Evolutionary conservation across 2,888 invertebrate species (phyloP).

Genomic region (Pammene aurita): DNA sequence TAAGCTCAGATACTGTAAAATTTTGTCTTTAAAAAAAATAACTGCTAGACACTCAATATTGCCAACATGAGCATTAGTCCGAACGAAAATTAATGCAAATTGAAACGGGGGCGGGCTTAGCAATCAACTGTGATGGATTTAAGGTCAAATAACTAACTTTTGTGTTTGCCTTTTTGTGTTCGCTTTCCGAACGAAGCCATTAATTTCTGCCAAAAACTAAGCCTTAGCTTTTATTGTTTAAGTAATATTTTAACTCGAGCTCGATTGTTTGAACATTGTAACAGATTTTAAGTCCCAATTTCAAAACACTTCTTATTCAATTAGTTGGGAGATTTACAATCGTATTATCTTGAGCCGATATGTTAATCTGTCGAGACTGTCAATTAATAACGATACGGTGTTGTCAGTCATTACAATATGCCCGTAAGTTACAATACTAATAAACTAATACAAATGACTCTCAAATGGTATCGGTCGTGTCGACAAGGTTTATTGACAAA

Average conservation of each 20-base stretch:
- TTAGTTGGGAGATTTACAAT: constrained; percentile 29
- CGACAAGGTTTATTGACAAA: constrained; percentile 40
- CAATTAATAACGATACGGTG: constrained; percentile 35
- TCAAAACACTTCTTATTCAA: constrained; percentile 30
- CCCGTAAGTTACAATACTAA: constrained; percentile 34
- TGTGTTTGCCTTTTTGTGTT: constrained; percentile 48
- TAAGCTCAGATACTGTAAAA: too few species aligned
- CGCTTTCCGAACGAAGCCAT: constrained; percentile 42
- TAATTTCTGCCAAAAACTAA: constrained; percentile 51
- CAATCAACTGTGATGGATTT: constrained; percentile 60
- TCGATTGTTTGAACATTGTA: not conserved
- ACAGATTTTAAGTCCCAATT: constrained; percentile 10
- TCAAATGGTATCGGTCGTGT: constrained; percentile 35
- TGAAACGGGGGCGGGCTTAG: constrained; percentile 46
- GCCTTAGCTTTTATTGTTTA: constrained; percentile 47
- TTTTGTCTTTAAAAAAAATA: not conserved
- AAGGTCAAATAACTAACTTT: constrained; percentile 54
- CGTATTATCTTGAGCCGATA: constrained; percentile 26
- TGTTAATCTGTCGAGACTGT: constrained; percentile 29
- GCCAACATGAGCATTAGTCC: constrained; percentile 22
- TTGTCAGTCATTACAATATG: constrained; percentile 34
- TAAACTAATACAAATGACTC: constrained; percentile 41
- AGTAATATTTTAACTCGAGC: constrained; percentile 25
- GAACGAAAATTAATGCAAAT: constrained; percentile 52
- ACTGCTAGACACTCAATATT: constrained; percentile 26